phyloP scores from a whole-genome alignment of 2,797 vertebrate species.

The Adelosebastes latens region DNA sequence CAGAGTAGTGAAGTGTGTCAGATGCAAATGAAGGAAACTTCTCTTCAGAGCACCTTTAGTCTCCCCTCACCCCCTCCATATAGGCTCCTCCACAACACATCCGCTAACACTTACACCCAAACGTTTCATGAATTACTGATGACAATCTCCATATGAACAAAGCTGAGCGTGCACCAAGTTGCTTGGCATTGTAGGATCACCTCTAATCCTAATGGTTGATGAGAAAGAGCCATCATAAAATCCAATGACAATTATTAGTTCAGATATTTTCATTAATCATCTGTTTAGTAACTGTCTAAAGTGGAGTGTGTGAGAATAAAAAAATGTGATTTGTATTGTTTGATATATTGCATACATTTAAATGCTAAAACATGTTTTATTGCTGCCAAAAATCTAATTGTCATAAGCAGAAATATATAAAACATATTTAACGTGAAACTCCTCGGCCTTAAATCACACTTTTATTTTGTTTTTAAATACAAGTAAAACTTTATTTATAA shows the following conservation, averaged over 20 bases:
- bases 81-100: slow-evolving; percentile 60
- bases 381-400: background rate
- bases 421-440: background rate
- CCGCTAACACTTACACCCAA: slow-evolving; percentile 54
- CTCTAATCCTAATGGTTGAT: slow-evolving; percentile 34
- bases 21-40: slow-evolving; percentile 82
- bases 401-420: background rate
- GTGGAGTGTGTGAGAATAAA: background rate
- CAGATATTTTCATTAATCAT: slow-evolving; percentile 15
- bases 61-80: slow-evolving; percentile 51
- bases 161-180: slow-evolving; percentile 50
- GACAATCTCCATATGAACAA: slow-evolving; percentile 59
- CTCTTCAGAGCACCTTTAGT: slow-evolving; percentile 67
- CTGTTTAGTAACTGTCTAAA: background rate
- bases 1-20: slow-evolving; percentile 83
- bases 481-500: background rate
- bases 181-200: slow-evolving; percentile 26
- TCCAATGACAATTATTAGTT: slow-evolving; percentile 3
- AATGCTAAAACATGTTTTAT: background rate
- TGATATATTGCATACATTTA: background rate
- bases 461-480: background rate
- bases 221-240: slow-evolving; percentile 30
- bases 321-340: background rate
- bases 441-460: background rate
- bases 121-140: slow-evolving; percentile 73